Evolutionary conservation across 1,140 invertebrate genomes (phyloP).

Genomic region (Cheumatopsyche charites): DNA sequence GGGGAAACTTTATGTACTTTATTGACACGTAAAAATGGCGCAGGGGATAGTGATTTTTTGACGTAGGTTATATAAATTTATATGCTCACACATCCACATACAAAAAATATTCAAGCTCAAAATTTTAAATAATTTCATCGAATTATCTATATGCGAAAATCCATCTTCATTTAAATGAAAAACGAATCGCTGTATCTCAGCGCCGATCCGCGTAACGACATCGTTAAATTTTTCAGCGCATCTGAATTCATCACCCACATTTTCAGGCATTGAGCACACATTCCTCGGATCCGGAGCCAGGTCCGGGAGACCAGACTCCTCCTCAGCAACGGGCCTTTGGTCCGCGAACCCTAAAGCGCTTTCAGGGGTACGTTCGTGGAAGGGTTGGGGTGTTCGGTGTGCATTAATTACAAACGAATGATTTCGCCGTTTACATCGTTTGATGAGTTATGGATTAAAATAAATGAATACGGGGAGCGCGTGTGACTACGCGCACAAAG

Average conservation of each 20-base stretch:
- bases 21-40: slow-evolving; percentile 42
- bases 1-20: slow-evolving; percentile 40
- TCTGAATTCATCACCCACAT: not conserved
- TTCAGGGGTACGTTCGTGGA: not conserved
- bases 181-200: not conserved
- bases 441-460: slow-evolving; percentile 49
- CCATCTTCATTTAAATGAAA: not conserved
- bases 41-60: slow-evolving; percentile 27
- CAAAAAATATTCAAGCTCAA: no score
- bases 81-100: no score
- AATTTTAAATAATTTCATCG: no score
- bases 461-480: slow-evolving; percentile 43
- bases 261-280: not conserved
- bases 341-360: slow-evolving; percentile 36
- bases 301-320: not conserved
- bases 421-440: slow-evolving; percentile 47
- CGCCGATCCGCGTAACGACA: not conserved
- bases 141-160: no score
- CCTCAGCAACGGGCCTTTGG: slow-evolving; percentile 25
- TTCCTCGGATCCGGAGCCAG: slow-evolving; percentile 1
- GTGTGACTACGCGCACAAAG: slow-evolving; percentile 29
- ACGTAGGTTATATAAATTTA: slow-evolving; percentile 9
- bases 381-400: slow-evolving; percentile 35
- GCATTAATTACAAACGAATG: slow-evolving; percentile 47
- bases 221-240: slow-evolving; percentile 11